Conservation (phyloP, 2,888 invertebrate species). For the Seira musarum region DNA sequence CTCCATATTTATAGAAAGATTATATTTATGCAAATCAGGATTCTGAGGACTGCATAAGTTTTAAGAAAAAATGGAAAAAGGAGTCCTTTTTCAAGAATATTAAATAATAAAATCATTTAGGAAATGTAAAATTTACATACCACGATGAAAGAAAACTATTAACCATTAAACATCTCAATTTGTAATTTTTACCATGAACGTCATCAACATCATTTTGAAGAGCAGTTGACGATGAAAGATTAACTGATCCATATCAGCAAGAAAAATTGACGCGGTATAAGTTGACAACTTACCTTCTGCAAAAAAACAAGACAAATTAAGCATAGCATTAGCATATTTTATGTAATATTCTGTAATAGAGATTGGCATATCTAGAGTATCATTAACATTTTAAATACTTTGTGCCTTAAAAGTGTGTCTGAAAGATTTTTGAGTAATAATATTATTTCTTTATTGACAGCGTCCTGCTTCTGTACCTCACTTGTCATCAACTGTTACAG, state of each 20-base stretch:
- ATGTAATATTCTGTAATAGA: too few relatives aligned
- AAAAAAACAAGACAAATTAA: slow-evolving; percentile 56
- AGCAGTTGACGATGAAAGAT: slow-evolving; percentile 15
- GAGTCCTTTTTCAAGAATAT: too few relatives aligned
- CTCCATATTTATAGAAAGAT: too few relatives aligned
- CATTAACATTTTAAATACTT: too few relatives aligned
- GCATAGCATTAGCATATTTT: slow-evolving; percentile 34
- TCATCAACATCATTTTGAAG: too few relatives aligned
- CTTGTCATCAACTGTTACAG: slow-evolving; percentile 21
- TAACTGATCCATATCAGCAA: slow-evolving; percentile 39
- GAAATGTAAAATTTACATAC: background rate
- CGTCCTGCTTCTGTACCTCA: slow-evolving; percentile 15
- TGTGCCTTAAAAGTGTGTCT: too few relatives aligned
- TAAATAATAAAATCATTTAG: background rate
- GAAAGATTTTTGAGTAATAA: background rate
- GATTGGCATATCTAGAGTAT: too few relatives aligned
- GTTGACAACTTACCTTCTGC: slow-evolving; percentile 61
- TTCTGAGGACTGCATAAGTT: too few relatives aligned
- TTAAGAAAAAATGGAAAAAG: too few relatives aligned
- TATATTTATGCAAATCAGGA: too few relatives aligned
- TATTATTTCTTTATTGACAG: slow-evolving; percentile 30
- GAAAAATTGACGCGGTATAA: slow-evolving; percentile 48
- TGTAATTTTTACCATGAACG: slow-evolving; percentile 30
- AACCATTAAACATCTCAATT: slow-evolving; percentile 36
- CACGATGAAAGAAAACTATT: background rate